Evolutionary conservation across 1,140 invertebrate genomes (phyloP).

Genomic region (Anoplophora glabripennis): DNA sequence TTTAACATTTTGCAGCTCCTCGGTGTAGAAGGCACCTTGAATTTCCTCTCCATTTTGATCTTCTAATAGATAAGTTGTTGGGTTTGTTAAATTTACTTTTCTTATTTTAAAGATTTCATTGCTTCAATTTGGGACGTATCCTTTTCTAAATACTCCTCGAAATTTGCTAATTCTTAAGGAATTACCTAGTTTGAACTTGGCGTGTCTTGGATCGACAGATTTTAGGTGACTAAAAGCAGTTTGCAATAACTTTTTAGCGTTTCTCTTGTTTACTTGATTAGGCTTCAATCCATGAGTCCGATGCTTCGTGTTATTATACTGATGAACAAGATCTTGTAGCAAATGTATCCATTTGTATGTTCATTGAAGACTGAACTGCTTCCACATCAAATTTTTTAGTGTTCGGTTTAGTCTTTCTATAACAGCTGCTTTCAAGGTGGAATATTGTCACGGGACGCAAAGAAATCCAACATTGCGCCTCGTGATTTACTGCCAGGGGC

Average conservation of each 20-base stretch:
- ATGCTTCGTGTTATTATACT: slow-evolving; percentile 51
- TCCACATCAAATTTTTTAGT: slow-evolving; percentile 50
- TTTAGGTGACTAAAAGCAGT: slow-evolving; percentile 25
- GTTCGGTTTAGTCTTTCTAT: slow-evolving; percentile 52
- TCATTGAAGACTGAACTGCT: slow-evolving; percentile 48
- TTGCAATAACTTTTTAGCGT: slow-evolving; percentile 23
- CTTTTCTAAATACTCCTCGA: slow-evolving; percentile 35
- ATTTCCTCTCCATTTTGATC: no score
- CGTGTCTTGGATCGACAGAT: slow-evolving; percentile 6
- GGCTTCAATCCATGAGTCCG: slow-evolving; percentile 48
- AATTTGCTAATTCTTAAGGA: not conserved
- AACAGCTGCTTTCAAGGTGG: slow-evolving; percentile 49
- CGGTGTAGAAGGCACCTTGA: no score
- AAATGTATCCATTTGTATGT: slow-evolving; percentile 48
- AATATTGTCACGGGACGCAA: no score
- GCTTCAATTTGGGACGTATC: slow-evolving; percentile 34
- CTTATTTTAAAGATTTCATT: slow-evolving; percentile 38
- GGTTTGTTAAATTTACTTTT: slow-evolving; percentile 17
- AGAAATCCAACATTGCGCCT: no score
- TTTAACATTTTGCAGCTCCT: no score
- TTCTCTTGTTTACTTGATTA: slow-evolving; percentile 37
- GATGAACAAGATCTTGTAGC: slow-evolving; percentile 41
- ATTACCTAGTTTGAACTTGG: slow-evolving; percentile 36
- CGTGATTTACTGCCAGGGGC: no score
- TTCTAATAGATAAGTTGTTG: slow-evolving; percentile 16